These are phyloP conservation scores for Thalpophila matura DNA, from an alignment of 2,888 invertebrate species.

Conservation along the genomic window DNA sequence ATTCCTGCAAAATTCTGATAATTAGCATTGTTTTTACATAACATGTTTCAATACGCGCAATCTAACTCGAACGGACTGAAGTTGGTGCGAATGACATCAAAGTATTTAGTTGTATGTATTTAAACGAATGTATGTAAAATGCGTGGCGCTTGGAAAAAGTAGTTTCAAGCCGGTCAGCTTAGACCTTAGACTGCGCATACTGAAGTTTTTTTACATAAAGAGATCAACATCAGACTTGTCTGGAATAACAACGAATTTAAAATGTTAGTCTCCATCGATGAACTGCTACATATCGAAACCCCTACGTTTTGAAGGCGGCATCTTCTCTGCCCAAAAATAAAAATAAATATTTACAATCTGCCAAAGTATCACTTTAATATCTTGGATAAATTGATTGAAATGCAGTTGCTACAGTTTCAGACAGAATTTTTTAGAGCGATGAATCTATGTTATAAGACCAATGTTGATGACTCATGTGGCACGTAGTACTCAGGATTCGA, in stretches of 20 bases:
- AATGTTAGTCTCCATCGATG: background rate
- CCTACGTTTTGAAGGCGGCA: background rate
- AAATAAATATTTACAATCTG: slow-evolving; percentile 26
- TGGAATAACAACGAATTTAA: background rate
- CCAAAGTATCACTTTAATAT: slow-evolving; percentile 17
- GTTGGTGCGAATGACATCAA: too few relatives aligned
- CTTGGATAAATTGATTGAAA: too few relatives aligned
- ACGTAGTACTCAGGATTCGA: slow-evolving; percentile 7
- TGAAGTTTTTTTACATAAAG: background rate
- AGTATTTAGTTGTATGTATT: too few relatives aligned
- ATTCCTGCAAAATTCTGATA: slow-evolving; percentile 74
- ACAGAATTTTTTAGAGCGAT: slow-evolving; percentile 3
- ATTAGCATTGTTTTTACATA: slow-evolving; percentile 5
- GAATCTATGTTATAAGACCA: slow-evolving; percentile 16
- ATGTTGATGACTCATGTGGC: background rate
- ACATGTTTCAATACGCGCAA: too few relatives aligned
- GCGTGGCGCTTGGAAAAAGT: too few relatives aligned
- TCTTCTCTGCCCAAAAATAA: background rate
- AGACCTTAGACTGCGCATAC: too few relatives aligned
- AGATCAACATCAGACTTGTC: background rate
- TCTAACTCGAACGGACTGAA: too few relatives aligned
- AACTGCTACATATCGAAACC: background rate
- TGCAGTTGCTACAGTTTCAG: background rate
- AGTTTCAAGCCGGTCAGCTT: too few relatives aligned
- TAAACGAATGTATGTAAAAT: too few relatives aligned